Evolutionary conservation across 2,113 vertebrate genomes (phyloP).

Genomic region (Chrysochloris asiatica): DNA sequence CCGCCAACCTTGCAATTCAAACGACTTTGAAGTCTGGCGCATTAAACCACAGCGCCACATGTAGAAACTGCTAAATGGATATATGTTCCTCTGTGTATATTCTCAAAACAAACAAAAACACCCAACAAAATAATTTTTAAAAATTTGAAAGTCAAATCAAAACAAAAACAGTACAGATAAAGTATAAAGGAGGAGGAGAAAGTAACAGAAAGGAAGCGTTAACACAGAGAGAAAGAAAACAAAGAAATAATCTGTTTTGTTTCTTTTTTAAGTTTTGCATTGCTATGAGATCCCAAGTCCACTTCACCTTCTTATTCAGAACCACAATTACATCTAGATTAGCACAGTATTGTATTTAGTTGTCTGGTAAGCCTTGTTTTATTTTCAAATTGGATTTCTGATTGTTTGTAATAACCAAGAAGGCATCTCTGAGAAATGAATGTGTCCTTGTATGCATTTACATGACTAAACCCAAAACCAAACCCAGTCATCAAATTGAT

Average conservation of each 20-base stretch:
- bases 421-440: not conserved
- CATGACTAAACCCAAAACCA: not conserved
- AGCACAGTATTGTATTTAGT: not conserved
- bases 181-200: not conserved
- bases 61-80: no score
- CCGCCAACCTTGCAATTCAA: no score
- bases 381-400: not conserved
- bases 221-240: not conserved
- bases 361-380: not conserved
- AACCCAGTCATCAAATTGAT: not conserved
- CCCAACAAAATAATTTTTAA: no score
- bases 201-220: not conserved
- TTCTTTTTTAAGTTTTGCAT: not conserved
- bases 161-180: not conserved
- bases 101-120: no score
- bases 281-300: conserved; percentile 5
- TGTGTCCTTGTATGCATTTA: not conserved
- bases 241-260: not conserved
- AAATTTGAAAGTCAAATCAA: no score
- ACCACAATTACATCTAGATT: not conserved
- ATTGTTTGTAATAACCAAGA: not conserved
- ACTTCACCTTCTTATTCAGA: conserved; percentile 4
- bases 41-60: no score
- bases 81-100: no score
- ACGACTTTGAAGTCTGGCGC: no score